Conservation (phyloP, 2,797 vertebrate genomes). For the Okamejei kenojei region DNA sequence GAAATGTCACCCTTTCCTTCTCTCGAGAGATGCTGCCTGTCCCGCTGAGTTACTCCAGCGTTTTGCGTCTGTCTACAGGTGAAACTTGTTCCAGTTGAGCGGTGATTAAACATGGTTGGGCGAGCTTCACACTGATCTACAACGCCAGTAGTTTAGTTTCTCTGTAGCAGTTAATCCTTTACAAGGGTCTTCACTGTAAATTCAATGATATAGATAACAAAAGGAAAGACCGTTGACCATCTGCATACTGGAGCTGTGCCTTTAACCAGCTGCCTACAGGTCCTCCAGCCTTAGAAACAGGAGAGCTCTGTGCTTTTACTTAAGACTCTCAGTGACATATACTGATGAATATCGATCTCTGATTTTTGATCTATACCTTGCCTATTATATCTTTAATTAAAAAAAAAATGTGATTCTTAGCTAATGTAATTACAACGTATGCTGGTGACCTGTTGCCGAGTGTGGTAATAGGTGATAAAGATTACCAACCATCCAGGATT, state of each 20-base stretch:
- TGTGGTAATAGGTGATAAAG: no score
- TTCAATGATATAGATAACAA: background rate
- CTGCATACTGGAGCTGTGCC: background rate
- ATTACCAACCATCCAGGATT: background rate
- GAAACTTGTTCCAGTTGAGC: background rate
- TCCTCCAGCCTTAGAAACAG: background rate
- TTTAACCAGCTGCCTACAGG: no score
- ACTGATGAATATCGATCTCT: background rate
- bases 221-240: background rate
- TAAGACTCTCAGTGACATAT: background rate
- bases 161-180: background rate
- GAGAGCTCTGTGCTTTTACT: background rate
- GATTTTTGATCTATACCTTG: background rate
- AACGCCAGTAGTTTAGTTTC: background rate
- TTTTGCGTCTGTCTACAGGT: no score
- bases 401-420: background rate
- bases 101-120: background rate
- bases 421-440: background rate
- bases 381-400: background rate
- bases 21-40: no score
- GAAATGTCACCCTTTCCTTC: no score
- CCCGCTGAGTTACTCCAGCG: no score
- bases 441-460: no score
- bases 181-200: background rate
- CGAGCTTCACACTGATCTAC: background rate